These are phyloP conservation scores for Thysanoteuthis rhombus DNA, from an alignment of 2,888 invertebrate species.

Conservation along the genomic window DNA sequence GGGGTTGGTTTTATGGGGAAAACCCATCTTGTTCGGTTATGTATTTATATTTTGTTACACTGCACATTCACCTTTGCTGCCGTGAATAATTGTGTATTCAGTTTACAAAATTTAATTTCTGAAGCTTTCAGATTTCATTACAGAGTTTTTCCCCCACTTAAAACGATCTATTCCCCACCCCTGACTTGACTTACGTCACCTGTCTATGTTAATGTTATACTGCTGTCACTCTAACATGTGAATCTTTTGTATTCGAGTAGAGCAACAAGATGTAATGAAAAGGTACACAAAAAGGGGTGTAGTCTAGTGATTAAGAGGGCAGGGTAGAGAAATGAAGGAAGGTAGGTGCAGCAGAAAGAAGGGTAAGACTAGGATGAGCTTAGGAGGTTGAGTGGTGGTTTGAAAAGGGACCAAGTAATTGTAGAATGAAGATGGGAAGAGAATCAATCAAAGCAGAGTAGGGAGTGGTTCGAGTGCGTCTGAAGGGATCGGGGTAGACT, in stretches of 20 bases:
- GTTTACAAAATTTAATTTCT: background rate
- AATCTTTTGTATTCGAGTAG: background rate
- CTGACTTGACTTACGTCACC: background rate
- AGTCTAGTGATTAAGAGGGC: background rate
- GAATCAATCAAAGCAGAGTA: background rate
- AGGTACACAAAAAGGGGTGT: background rate
- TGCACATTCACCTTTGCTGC: background rate
- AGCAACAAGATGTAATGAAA: background rate
- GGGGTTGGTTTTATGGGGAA: no score
- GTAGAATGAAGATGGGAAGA: background rate
- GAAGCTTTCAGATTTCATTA: background rate
- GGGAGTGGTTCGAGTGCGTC: background rate
- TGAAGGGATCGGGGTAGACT: background rate
- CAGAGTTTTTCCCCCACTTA: background rate
- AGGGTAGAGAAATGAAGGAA: background rate
- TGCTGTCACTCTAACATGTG: background rate
- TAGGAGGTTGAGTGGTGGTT: background rate
- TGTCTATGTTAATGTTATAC: background rate
- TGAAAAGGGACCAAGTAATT: background rate
- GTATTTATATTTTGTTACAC: background rate
- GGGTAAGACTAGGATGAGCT: background rate
- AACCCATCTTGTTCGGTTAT: background rate
- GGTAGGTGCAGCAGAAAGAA: background rate
- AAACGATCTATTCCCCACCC: background rate
- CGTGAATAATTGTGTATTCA: background rate